phyloP scores from a whole-genome alignment of 2,888 invertebrate genomes.

The Drosophila kokeensis region DNA sequence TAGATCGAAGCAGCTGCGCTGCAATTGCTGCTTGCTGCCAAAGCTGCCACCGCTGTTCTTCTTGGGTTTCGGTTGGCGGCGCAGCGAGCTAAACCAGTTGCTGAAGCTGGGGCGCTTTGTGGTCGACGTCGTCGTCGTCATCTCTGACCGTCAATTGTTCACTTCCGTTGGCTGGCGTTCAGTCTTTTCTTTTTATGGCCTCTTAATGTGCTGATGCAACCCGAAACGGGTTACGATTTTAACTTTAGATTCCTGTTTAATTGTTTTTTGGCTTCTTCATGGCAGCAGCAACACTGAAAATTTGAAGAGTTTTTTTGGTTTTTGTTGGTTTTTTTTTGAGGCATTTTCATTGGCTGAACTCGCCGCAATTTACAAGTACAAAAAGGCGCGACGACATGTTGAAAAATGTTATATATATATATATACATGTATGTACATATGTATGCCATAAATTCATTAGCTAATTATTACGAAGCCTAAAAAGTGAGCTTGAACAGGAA shows the following conservation, averaged over 20 bases:
- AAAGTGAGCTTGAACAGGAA: constrained; percentile 43
- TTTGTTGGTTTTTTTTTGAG: constrained; percentile 20
- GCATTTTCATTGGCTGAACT: not conserved
- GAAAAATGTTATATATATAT: constrained; percentile 11
- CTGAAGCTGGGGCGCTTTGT: constrained; percentile 89
- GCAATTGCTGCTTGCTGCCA: constrained; percentile 80
- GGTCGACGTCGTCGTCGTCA: constrained; percentile 76
- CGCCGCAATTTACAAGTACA: constrained; percentile 73
- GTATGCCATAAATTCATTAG: constrained; percentile 51
- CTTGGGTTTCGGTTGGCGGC: constrained; percentile 86
- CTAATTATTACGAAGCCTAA: constrained; percentile 59
- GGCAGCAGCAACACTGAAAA: constrained; percentile 62
- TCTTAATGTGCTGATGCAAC: constrained; percentile 16
- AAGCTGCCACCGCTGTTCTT: constrained; percentile 78
- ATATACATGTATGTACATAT: not conserved
- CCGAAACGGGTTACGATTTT: constrained; percentile 4
- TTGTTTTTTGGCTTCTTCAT: constrained; percentile 63
- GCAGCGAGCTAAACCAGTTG: constrained; percentile 93
- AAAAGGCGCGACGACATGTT: constrained; percentile 25
- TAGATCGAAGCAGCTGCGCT: constrained; percentile 85
- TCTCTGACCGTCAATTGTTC: constrained; percentile 48
- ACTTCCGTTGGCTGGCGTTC: constrained; percentile 49
- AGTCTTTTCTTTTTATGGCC: constrained; percentile 38
- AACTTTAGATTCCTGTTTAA: constrained; percentile 33
- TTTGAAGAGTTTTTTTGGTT: constrained; percentile 44